Evolutionary conservation across 2,113 vertebrate genomes (phyloP), one percentile per base, ranked within the genome.

Genomic region (Rynchops niger): DNA sequence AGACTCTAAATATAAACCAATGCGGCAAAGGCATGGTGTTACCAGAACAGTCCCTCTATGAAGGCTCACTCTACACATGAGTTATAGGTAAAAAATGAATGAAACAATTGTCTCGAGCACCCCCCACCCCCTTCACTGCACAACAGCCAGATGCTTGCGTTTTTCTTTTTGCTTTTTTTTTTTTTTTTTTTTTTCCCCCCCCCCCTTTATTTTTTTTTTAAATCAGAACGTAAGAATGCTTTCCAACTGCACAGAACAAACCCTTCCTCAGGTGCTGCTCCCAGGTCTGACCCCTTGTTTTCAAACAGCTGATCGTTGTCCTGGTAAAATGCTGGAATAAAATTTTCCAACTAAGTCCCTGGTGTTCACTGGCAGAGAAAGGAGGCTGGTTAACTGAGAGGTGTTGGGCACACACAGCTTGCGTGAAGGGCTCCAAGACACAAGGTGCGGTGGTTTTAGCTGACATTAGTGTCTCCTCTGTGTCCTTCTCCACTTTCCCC

Each of bases 351-450:
- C 38, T 32, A 15, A 27, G 49, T 19, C 10, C 19, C 45, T 55
- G 9, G 26, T 6, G 45, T 45, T 62, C 42, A 38, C 42, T 16
- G 34, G 69, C 63, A 56, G 80, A 73, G 58, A 61, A 65, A 72
- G 2, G 11, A 79, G 58, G 53, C 38, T 86, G 80, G 49, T n/a
- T 38, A 63, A 38, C 27, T 0, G 0, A 32, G 43, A 49, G 76
- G 12, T 36, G 30, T 18, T 91, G 78, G 6, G 1, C 32, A 27
- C 4, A 5, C n/a, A 66, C 0, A 0, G 82, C 21, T 69, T 6
- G 1, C 5, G 1, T 8, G 62, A 42, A 19, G 58, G 40, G 23
- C 56, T 69, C 53, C n/a, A 20, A n/a, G 66, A 59, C 12, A 36
- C 18, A 36, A 32, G 10, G 30, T 1, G 1, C 2, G 38, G 34